Evolutionary conservation across 2,888 invertebrate genomes (phyloP), one percentile per base, ranked within the genome.

Genomic region (Hyppa rectilinea): DNA sequence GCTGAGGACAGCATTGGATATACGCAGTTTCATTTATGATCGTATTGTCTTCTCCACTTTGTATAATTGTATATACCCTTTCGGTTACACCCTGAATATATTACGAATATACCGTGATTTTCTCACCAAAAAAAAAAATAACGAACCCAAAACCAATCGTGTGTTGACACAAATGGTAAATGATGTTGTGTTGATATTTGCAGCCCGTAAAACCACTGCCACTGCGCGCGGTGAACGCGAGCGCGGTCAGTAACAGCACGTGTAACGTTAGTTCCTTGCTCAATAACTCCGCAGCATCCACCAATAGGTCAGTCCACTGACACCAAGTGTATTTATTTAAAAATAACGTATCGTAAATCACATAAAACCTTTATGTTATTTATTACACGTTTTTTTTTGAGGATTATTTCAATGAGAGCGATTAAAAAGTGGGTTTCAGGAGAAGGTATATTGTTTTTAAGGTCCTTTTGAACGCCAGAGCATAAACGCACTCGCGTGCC

Each of bases 121-220:
- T 36, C 17, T 63, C 36, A 4, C 43, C n/a, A 34, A 50, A 36
- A 38, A 26, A 67, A 71, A 53, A 53, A n/a, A n/a, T n/a, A n/a
- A n/a, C n/a, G 89, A 88, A 90, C 87, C 89, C 87, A 87, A 88
- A 90, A 89, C 88, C 89, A 89, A 90, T 85, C 82, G 43, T 55
- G 31, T 52, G 49, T 31, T 43, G 23, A 66, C 58, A 55, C 63
- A 36, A 64, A 65, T 78, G 87, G 85, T 89, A 86, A 90, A 88
- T 90, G 85, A 91, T 90, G 84, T 87, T 88, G 82, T 83, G 78
- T 95, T 97, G 76, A 76, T 82, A 80, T 84, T 84, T 84, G 87
- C 96, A 98, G 98, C 98, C 98, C 92, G 97, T 98, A 85, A 98
- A 98, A 96, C 98, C 98, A 80, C 97, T 97, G 91, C 98, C 98